Base-by-base conservation (phyloP, 1,140 invertebrate species). In the Streblospio benedicti region DNA sequence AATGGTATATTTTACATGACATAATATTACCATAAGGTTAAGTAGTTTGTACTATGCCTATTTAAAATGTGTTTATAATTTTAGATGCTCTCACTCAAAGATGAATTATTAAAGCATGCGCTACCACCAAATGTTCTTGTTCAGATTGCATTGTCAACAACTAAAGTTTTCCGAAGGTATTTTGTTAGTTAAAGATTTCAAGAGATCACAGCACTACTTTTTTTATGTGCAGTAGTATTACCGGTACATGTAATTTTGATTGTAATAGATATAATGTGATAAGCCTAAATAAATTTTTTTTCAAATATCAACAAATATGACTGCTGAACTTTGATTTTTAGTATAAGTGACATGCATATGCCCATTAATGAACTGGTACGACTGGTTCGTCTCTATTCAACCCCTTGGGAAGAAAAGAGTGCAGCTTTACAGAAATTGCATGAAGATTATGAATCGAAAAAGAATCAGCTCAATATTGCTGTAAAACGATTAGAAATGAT, bases 341-440 rank as follows among this genome's bases (percentile, higher is more conserved):
- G 74, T 66, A 61, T 74, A 1, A 75, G 72, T 69, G 75, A 77
- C 52, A 53, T 75, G 27, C 68, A 73, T 45, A 71, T 69, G 64
- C 75, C 76, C 25, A 62, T 75, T 18, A 71, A 70, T 63, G 76
- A 78, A 58, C 54, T 78, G 20, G 66, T 77, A 0, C 63, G 76
- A 38, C 53, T 78, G 28, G 76, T 78, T 5, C 64, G 71, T 33
- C 66, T 77, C 2, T 78, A 76, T 61, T 76, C 74, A 6, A 69
- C 71, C 18, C 70, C 74, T 0, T 78, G 75, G 75, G 76, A 77
- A 57, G 74, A 76, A 47, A 78, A 77, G 53, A 75, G 70, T 63
- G 67, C 70, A n/a, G 71, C 72, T 0, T 58, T 77, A 16, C 75
- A 74, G 57, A 78, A 77, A 62, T 62, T 78, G 6, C 72, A 76